These are phyloP conservation scores for Micropoecilia bifurca DNA, from an alignment of 2,797 vertebrate genomes.

Conservation along the genomic window DNA sequence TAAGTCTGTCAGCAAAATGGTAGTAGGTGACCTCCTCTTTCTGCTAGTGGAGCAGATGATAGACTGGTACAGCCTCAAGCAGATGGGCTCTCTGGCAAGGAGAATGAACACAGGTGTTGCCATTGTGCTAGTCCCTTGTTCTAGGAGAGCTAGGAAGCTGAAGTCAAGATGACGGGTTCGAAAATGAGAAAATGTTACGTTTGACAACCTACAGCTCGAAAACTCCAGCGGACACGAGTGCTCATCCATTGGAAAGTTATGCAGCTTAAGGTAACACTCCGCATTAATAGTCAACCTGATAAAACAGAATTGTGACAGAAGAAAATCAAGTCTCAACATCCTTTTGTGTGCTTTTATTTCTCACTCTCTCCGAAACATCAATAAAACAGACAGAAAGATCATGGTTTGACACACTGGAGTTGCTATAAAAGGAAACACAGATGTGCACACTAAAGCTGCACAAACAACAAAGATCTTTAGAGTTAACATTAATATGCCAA, in stretches of 20 bases:
- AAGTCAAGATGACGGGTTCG: constrained; percentile 61
- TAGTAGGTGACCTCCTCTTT: constrained; percentile 59
- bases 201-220: constrained; percentile 96
- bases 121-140: constrained; percentile 33
- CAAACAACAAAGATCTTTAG: constrained; percentile 57
- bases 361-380: constrained; percentile 27
- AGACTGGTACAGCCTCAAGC: constrained; percentile 63
- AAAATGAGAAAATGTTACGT: constrained; percentile 55
- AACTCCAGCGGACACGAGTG: constrained; percentile 98
- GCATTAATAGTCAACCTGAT: constrained; percentile 98
- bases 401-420: constrained; percentile 47
- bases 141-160: constrained; percentile 59
- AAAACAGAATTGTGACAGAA: constrained; percentile 76
- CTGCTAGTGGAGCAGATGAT: constrained; percentile 60
- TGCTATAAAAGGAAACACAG: constrained; percentile 44
- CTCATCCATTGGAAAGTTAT: constrained; percentile 99
- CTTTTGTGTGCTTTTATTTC: constrained; percentile 3
- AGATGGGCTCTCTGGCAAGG: constrained; percentile 59
- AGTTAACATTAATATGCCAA: neutral
- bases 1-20: constrained; percentile 63
- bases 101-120: constrained; percentile 44
- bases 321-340: constrained; percentile 50
- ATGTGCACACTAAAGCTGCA: constrained; percentile 66
- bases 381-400: constrained; percentile 20
- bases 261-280: constrained; percentile 99